Evolutionary conservation across 2,797 vertebrate species (phyloP).

Genomic region (Alectoris magna): DNA sequence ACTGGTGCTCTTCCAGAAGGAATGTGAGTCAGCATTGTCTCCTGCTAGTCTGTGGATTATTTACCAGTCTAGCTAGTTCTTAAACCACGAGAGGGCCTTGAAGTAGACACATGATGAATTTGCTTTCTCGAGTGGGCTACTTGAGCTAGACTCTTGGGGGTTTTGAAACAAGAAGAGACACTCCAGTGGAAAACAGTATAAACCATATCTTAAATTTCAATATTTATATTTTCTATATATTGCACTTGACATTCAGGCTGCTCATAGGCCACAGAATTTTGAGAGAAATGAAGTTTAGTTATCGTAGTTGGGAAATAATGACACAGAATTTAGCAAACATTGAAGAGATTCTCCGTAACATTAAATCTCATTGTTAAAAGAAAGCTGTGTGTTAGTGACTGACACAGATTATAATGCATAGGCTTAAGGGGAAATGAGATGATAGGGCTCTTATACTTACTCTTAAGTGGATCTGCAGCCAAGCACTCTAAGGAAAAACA

Average conservation of each 20-base stretch:
- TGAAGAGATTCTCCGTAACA: conserved; percentile 6
- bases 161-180: conserved; percentile 48
- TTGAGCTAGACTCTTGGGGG: conserved; percentile 5
- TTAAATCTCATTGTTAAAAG: conserved; percentile 5
- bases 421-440: conserved; percentile 26
- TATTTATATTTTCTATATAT: conserved; percentile 40
- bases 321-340: not conserved
- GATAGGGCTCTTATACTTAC: conserved; percentile 30
- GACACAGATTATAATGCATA: conserved; percentile 11
- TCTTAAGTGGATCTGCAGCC: conserved; percentile 47
- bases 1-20: not conserved
- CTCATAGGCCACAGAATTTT: not conserved
- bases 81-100: not conserved
- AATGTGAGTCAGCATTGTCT: not conserved
- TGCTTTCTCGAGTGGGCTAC: not conserved
- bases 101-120: conserved; percentile 14
- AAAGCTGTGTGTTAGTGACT: conserved; percentile 7
- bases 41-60: conserved; percentile 34
- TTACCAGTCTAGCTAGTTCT: not conserved
- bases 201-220: conserved; percentile 13
- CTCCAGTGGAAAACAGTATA: conserved; percentile 25
- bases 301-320: not conserved
- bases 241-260: conserved; percentile 9
- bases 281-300: not conserved
- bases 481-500: conserved; percentile 53